Conservation (phyloP, 2,113 vertebrate genomes). For the Eulemur macaco region DNA sequence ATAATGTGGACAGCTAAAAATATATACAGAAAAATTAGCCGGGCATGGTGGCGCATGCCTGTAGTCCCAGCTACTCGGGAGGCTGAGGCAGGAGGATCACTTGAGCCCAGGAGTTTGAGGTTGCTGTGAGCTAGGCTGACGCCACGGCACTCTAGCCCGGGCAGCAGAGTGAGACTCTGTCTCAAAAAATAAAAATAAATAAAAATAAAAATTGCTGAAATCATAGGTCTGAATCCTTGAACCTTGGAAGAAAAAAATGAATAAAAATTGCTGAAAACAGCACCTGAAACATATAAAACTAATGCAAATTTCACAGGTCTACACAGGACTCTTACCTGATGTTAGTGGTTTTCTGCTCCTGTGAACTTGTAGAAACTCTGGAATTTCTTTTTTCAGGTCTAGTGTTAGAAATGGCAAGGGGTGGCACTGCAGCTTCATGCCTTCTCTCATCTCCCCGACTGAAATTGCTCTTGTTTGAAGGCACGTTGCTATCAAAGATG, state of each 20-base stretch:
- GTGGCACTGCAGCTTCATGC: constrained; percentile 86
- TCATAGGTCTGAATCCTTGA: neutral
- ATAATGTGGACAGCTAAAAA: too few relatives aligned
- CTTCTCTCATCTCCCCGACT: constrained; percentile 83
- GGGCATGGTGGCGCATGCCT: too few relatives aligned
- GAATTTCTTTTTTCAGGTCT: constrained; percentile 89
- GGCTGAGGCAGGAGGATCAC: too few relatives aligned
- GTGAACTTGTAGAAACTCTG: constrained; percentile 90
- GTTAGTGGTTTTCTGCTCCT: constrained; percentile 85
- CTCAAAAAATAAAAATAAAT: too few relatives aligned
- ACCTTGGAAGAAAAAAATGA: too few relatives aligned
- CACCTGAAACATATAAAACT: neutral
- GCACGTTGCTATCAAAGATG: constrained; percentile 85
- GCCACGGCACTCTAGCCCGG: too few relatives aligned
- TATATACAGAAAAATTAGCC: too few relatives aligned
- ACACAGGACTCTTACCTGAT: constrained; percentile 82
- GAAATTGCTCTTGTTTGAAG: constrained; percentile 82
- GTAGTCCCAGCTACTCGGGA: too few relatives aligned
- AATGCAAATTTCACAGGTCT: neutral
- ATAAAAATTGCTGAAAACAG: too few relatives aligned
- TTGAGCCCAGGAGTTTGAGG: too few relatives aligned
- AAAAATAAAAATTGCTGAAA: constrained; percentile 4
- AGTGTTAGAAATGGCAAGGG: constrained; percentile 88
- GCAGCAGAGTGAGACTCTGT: too few relatives aligned
- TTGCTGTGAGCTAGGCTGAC: too few relatives aligned